A percentile compares a stretch with the other conserved stretches of the same genome.
Conservation (phyloP, 2,888 invertebrate species). For the Octodonta nipae region DNA sequence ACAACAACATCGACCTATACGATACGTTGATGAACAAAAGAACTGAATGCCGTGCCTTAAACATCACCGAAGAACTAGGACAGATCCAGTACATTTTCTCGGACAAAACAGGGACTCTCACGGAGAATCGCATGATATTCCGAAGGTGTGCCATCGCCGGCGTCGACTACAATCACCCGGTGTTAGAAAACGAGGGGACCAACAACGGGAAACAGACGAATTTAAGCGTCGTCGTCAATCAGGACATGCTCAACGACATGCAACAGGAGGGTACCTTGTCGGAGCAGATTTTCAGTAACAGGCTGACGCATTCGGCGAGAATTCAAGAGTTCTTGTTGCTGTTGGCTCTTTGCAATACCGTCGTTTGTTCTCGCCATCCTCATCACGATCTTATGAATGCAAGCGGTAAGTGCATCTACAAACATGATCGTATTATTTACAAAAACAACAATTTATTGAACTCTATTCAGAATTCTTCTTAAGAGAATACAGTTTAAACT, state of each 20-base stretch:
- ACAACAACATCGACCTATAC: conserved; percentile 76
- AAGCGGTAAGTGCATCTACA: conserved; percentile 44
- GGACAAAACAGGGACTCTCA: conserved; percentile 94
- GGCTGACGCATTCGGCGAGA: conserved; percentile 48
- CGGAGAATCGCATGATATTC: conserved; percentile 96
- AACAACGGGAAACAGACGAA: conserved; percentile 17
- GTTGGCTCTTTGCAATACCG: conserved; percentile 90
- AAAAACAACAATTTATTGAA: too few relatives aligned
- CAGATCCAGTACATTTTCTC: conserved; percentile 91
- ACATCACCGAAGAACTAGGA: conserved; percentile 94
- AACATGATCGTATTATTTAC: too few relatives aligned
- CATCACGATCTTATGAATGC: conserved; percentile 60
- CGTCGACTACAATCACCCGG: conserved; percentile 74
- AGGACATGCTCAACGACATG: conserved; percentile 41
- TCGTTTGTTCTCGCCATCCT: conserved; percentile 81
- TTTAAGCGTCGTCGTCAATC: conserved; percentile 39
- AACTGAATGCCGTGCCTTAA: conserved; percentile 83
- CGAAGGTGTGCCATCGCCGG: conserved; percentile 79
- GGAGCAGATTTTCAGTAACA: conserved; percentile 21
- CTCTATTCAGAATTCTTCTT: too few relatives aligned
- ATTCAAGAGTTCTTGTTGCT: conserved; percentile 81
- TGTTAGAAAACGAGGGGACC: conserved; percentile 47
- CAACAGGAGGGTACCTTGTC: conserved; percentile 23
- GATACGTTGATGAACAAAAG: conserved; percentile 70
- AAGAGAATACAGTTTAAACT: too few relatives aligned